Evolutionary conservation across 2,797 vertebrate genomes (phyloP), one percentile per base, ranked within the genome.

Genomic region (Cyclura pinguis): DNA sequence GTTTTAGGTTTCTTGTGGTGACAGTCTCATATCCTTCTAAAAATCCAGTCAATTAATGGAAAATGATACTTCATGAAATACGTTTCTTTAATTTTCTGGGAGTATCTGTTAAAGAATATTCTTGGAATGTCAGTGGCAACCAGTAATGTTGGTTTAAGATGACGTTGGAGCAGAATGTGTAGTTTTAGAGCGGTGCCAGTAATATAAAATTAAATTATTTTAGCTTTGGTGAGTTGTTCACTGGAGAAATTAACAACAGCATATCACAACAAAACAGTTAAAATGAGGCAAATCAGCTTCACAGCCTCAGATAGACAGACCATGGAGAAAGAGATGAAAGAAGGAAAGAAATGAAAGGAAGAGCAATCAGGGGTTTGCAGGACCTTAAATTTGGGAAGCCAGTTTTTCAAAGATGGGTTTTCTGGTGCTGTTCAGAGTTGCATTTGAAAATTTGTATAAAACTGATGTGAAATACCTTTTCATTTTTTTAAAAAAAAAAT

Each of bases 391-490:
- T 29, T 38, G 16, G 32, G 32, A 85, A 84, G 73, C 12, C n/a
- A 52, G 27, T 13, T 83, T 74, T n/a, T 24, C 20, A 83, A 74
- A 35, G 29, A 76, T 47, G 55, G 38, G 35, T 42, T 50, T 38
- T 78, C 35, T 32, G 27, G 16, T 64, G 24, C 55, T 77, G 7
- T 77, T 89, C 38, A 35, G n/a, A 20, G n/a, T 67, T 62, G 57
- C 14, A 4, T 32, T 42, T 81, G 24, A 78, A 80, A 38, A 67
- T 42, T 16, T 78, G 64, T 55, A 47, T 29, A 88, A 94, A 86
- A 80, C 0, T 4, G 77, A 83, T 35, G 27, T 50, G 88, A 92
- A 35, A 1, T 78, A 88, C 93, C 95, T 88, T 5, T 62, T 92
- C 90, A 83, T 82, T 57, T 52, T 67, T 24, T 27, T 52, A 20